Evolutionary conservation across 1,140 invertebrate species (phyloP).

Genomic region (Leptinotarsa texana): DNA sequence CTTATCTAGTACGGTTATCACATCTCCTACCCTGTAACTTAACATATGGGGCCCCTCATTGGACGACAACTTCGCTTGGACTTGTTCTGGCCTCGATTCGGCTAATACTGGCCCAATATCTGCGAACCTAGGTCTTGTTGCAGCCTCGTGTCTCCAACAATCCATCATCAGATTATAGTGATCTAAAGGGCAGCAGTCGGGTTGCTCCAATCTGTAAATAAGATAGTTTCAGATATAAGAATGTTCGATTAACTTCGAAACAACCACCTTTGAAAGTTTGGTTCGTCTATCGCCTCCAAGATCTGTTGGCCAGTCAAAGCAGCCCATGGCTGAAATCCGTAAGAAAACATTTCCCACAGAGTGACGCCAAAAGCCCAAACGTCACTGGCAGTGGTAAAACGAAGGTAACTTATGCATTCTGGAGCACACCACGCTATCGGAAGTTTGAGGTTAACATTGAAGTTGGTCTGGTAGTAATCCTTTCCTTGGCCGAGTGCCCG

Average conservation of each 20-base stretch:
- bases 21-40: conserved; percentile 82
- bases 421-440: conserved; percentile 99
- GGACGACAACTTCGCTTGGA: conserved; percentile 59
- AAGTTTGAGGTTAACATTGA: conserved; percentile 95
- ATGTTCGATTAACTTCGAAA: neutral
- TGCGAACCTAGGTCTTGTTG: conserved; percentile 87
- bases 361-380: conserved; percentile 98
- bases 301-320: conserved; percentile 95
- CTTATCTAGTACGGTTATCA: conserved; percentile 93
- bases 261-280: conserved; percentile 71
- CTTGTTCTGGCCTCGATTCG: conserved; percentile 88
- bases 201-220: conserved; percentile 75
- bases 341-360: conserved; percentile 99
- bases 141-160: conserved; percentile 93
- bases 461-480: conserved; percentile 99
- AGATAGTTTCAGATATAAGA: neutral
- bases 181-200: conserved; percentile 92
- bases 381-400: conserved; percentile 95
- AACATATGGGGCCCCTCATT: conserved; percentile 69
- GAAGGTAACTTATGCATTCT: conserved; percentile 94
- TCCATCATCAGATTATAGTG: conserved; percentile 92
- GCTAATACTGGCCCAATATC: conserved; percentile 81
- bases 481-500: conserved; percentile 95
- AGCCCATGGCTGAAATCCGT: conserved; percentile 97
- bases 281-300: conserved; percentile 92